Percentiles rank a stretch among this genome's conserved stretches.
Evolutionary conservation across 2,113 vertebrate species (phyloP).

Genomic region (Chrysochloris asiatica): DNA sequence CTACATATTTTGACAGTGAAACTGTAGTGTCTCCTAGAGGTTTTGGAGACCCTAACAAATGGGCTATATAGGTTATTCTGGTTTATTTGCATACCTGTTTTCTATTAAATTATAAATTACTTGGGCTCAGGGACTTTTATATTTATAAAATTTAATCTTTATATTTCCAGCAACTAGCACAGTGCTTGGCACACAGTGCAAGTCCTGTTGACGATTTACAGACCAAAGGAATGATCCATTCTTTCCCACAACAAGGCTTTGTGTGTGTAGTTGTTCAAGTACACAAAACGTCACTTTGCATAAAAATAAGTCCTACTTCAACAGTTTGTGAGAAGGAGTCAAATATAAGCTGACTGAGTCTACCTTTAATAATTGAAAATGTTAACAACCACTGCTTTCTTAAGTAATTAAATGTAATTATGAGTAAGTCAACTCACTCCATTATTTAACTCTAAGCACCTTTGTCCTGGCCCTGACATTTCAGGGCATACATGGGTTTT

Average conservation of each 20-base stretch:
- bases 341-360: neutral
- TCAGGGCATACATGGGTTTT: neutral
- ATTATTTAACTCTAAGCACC: slow-evolving; percentile 19
- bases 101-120: neutral
- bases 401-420: slow-evolving; percentile 1
- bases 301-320: slow-evolving; percentile 38
- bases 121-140: neutral
- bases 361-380: slow-evolving; percentile 14
- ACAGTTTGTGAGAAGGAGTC: neutral
- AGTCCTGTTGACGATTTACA: neutral
- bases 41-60: neutral
- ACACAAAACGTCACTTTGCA: slow-evolving; percentile 7
- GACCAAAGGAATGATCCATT: neutral
- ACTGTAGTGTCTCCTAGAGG: neutral
- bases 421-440: neutral
- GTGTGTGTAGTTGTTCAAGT: neutral
- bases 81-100: slow-evolving; percentile 21
- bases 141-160: slow-evolving; percentile 46
- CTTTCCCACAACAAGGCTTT: neutral
- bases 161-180: neutral
- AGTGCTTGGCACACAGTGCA: neutral
- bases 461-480: neutral
- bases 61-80: neutral
- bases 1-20: neutral
- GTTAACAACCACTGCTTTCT: neutral